These are phyloP conservation scores for Epizoanthus rinbou DNA, from an alignment of 92 coral and sea anemone species.

Conservation along the genomic window DNA sequence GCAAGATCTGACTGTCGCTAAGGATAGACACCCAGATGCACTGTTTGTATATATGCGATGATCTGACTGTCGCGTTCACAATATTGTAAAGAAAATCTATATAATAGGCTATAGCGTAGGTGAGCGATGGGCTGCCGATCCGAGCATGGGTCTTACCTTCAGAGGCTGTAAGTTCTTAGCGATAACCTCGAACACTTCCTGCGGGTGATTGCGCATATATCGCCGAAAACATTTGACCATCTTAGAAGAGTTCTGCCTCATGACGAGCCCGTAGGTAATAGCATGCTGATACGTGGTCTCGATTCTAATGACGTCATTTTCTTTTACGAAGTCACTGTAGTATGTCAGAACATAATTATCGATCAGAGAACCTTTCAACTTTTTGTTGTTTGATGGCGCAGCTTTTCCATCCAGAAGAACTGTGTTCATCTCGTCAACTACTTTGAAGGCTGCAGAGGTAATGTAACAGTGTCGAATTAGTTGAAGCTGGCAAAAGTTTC, in stretches of 20 bases:
- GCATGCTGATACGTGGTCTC: conserved; percentile 89
- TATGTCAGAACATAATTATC: conserved; percentile 93
- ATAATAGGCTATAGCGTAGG: too few relatives aligned
- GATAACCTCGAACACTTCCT: conserved; percentile 91
- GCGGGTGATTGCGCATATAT: conserved; percentile 89
- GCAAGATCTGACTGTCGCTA: too few relatives aligned
- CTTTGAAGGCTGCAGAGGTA: conserved; percentile 61
- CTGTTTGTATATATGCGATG: too few relatives aligned
- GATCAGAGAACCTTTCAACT: conserved; percentile 78
- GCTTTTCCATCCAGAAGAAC: conserved; percentile 63
- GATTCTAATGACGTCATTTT: conserved; percentile 73
- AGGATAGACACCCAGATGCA: too few relatives aligned
- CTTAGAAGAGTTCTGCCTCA: conserved; percentile 63
- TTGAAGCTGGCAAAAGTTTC: too few relatives aligned
- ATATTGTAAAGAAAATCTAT: too few relatives aligned
- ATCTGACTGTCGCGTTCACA: too few relatives aligned
- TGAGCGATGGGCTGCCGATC: too few relatives aligned
- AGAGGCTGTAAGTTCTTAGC: conserved; percentile 87
- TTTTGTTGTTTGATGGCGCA: neutral
- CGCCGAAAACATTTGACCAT: conserved; percentile 81
- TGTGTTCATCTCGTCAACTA: conserved; percentile 68
- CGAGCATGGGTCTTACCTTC: conserved; percentile 59
- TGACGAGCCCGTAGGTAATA: conserved; percentile 85
- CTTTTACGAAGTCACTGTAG: conserved; percentile 75
- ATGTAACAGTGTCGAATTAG: too few relatives aligned